phyloP scores from a whole-genome alignment of 23 tunicate species.

The Trididemnum nubilum region DNA sequence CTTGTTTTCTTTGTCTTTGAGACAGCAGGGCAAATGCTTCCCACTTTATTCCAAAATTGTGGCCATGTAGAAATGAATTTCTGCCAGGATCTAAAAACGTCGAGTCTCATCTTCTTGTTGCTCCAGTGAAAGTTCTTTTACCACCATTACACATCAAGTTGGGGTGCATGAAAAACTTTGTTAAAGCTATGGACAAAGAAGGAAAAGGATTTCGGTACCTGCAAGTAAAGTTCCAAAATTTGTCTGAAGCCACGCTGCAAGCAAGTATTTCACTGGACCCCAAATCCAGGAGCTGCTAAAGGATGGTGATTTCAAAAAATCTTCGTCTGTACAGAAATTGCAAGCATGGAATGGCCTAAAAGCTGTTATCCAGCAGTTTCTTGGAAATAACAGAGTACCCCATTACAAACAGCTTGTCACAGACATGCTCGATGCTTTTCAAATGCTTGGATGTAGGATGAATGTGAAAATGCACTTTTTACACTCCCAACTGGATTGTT shows the following conservation, averaged over 20 bases:
- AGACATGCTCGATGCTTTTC: slow-evolving; percentile 38
- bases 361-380: slow-evolving; percentile 12
- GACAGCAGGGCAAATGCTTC: slow-evolving; percentile 15
- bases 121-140: slow-evolving; percentile 7
- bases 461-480: slow-evolving; percentile 36
- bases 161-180: slow-evolving; percentile 36
- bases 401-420: slow-evolving; percentile 10
- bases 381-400: slow-evolving; percentile 31
- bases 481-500: slow-evolving; percentile 28
- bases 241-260: slow-evolving; percentile 4
- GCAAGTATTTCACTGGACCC: slow-evolving; percentile 31
- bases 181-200: slow-evolving; percentile 13
- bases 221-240: not conserved
- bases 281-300: slow-evolving; percentile 27
- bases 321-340: slow-evolving; percentile 19
- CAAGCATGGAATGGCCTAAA: slow-evolving; percentile 22
- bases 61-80: slow-evolving; percentile 14
- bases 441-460: slow-evolving; percentile 29
- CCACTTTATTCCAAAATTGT: not conserved
- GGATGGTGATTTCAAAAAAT: slow-evolving; percentile 31
- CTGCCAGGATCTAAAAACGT: slow-evolving; percentile 19
- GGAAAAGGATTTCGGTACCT: slow-evolving; percentile 17
- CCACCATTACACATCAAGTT: slow-evolving; percentile 23
- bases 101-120: slow-evolving; percentile 19
- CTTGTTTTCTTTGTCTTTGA: not conserved